These are phyloP conservation scores for Enteromius paludinosus DNA, from an alignment of 2,797 vertebrate species.

Conservation along the genomic window DNA sequence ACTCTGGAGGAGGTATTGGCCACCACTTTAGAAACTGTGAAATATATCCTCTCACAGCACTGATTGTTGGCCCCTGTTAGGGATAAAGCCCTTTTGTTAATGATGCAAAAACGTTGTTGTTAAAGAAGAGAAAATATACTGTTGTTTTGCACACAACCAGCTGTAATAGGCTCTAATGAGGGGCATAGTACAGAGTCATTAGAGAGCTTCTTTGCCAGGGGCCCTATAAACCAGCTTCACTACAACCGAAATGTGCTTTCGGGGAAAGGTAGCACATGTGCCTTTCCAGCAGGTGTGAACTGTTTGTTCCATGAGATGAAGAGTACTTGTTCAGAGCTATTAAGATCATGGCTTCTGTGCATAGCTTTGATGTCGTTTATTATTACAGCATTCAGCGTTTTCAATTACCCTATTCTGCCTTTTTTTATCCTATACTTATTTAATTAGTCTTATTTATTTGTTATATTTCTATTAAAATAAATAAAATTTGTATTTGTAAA, in stretches of 20 bases:
- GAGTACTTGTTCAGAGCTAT: constrained; percentile 11
- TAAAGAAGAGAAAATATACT: constrained; percentile 32
- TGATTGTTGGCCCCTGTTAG: constrained; percentile 19
- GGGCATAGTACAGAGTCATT: constrained; percentile 47
- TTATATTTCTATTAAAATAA: background rate
- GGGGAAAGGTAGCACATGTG: constrained; percentile 18
- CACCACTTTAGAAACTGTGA: constrained; percentile 5
- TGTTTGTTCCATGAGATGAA: constrained; percentile 8
- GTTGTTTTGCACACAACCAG: constrained; percentile 41
- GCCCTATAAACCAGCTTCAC: constrained; percentile 33
- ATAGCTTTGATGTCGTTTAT: background rate
- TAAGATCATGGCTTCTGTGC: constrained; percentile 13
- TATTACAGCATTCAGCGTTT: background rate
- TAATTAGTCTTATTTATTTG: background rate
- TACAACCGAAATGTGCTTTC: constrained; percentile 12
- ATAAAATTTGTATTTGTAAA: background rate
- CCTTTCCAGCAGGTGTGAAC: constrained; percentile 43
- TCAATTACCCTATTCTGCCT: too few species aligned
- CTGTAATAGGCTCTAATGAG: constrained; percentile 42
- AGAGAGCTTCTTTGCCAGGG: constrained; percentile 35
- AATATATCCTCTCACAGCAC: background rate
- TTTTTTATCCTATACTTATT: background rate
- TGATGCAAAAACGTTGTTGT: constrained; percentile 41
- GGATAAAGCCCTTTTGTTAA: constrained; percentile 35
- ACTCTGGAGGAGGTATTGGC: background rate